These are phyloP conservation scores for Holocentrus rufus DNA, from an alignment of 2,797 vertebrate genomes.

Conservation along the genomic window DNA sequence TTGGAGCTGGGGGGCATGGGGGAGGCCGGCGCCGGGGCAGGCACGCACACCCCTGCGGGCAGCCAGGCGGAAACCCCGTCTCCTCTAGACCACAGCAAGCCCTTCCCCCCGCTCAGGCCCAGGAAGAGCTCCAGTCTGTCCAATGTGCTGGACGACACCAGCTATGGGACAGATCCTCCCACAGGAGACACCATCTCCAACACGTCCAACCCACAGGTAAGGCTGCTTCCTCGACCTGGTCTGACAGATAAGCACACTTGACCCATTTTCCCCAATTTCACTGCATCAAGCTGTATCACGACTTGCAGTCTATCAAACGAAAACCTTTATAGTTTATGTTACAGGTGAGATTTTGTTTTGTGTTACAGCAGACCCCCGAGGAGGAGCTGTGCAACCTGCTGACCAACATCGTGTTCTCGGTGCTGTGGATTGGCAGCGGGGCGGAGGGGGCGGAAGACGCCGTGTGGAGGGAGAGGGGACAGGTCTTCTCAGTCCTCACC, in stretches of 20 bases:
- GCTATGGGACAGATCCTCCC: conserved; percentile 85
- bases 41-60: conserved; percentile 84
- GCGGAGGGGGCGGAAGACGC: conserved; percentile 87
- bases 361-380: conserved; percentile 88
- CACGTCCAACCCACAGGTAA: conserved; percentile 95
- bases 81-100: conserved; percentile 88
- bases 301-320: too few species aligned
- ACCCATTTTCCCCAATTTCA: too few species aligned
- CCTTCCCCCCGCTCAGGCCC: conserved; percentile 84
- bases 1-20: conserved; percentile 83
- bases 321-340: too few species aligned
- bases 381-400: conserved; percentile 97
- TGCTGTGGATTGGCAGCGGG: conserved; percentile 90
- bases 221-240: not conserved
- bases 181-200: conserved; percentile 91
- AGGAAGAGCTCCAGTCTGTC: conserved; percentile 97
- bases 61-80: conserved; percentile 91
- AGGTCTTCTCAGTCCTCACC: conserved; percentile 97
- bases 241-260: too few species aligned
- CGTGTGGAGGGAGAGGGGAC: conserved; percentile 92
- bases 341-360: too few species aligned
- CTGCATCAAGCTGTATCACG: too few species aligned
- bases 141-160: conserved; percentile 92
- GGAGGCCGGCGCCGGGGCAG: conserved; percentile 68
- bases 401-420: conserved; percentile 94